These are phyloP conservation scores for Larimichthys crocea DNA, from an alignment of 2,113 vertebrate species.

Conservation along the genomic window DNA sequence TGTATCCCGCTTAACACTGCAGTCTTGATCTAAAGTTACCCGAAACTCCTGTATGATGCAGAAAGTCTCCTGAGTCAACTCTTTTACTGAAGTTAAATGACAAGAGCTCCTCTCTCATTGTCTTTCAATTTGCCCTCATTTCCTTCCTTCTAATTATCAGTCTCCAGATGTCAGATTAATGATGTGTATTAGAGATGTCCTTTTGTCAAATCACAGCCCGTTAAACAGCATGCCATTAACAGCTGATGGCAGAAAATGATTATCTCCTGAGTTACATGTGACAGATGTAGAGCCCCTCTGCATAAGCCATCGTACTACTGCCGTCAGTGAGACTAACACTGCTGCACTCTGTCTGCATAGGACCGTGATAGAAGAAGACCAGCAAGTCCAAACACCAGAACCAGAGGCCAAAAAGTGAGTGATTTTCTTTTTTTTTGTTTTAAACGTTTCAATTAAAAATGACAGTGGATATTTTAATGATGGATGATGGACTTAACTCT, in stretches of 20 bases:
- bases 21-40: slow-evolving; percentile 38
- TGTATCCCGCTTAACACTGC: neutral
- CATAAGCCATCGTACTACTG: slow-evolving; percentile 38
- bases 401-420: slow-evolving; percentile 81
- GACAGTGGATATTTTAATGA: neutral
- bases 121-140: slow-evolving; percentile 74
- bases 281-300: slow-evolving; percentile 55
- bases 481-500: neutral
- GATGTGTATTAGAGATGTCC: slow-evolving; percentile 70
- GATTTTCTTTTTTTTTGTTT: neutral
- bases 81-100: slow-evolving; percentile 52
- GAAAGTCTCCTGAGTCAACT: slow-evolving; percentile 37
- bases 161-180: slow-evolving; percentile 77
- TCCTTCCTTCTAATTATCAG: slow-evolving; percentile 64
- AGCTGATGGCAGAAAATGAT: slow-evolving; percentile 67
- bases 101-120: slow-evolving; percentile 57
- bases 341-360: slow-evolving; percentile 50
- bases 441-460: slow-evolving; percentile 13
- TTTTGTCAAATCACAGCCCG: slow-evolving; percentile 70
- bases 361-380: slow-evolving; percentile 29
- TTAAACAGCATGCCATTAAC: slow-evolving; percentile 71
- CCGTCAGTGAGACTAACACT: slow-evolving; percentile 39
- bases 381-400: slow-evolving; percentile 59
- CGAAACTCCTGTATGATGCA: neutral
- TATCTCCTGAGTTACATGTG: slow-evolving; percentile 66